These are phyloP conservation scores for Schrankia costaestrigalis DNA, from an alignment of 2,888 invertebrate genomes.

Conservation along the genomic window DNA sequence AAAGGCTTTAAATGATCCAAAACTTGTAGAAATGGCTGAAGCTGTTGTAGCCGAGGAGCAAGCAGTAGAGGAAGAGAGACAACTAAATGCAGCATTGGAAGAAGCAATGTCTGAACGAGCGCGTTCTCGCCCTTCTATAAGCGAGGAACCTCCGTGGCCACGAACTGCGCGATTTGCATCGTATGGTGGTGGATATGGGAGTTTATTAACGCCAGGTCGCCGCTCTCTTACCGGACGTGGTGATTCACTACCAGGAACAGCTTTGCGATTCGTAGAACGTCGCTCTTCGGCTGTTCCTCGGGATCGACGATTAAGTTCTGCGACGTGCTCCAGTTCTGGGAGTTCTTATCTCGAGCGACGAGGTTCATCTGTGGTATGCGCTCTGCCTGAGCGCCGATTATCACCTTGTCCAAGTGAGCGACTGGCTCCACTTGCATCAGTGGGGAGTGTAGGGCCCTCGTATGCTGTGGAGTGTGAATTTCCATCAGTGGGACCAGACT, in stretches of 20 bases:
- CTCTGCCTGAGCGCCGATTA: slow-evolving; percentile 88
- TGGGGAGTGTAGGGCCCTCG: slow-evolving; percentile 88
- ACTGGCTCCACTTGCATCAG: slow-evolving; percentile 89
- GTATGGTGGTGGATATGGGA: slow-evolving; percentile 84
- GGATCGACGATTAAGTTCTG: slow-evolving; percentile 86
- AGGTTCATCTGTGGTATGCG: slow-evolving; percentile 88
- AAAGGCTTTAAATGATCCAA: slow-evolving; percentile 88
- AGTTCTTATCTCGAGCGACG: slow-evolving; percentile 91
- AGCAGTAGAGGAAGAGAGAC: slow-evolving; percentile 85
- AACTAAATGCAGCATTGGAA: slow-evolving; percentile 87
- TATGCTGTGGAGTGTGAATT: slow-evolving; percentile 85
- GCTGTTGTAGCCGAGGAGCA: slow-evolving; percentile 86
- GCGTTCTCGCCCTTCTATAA: slow-evolving; percentile 81
- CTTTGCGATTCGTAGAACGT: slow-evolving; percentile 74
- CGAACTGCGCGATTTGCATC: slow-evolving; percentile 69
- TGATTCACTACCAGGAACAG: slow-evolving; percentile 82
- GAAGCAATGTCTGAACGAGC: slow-evolving; percentile 78
- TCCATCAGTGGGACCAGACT: slow-evolving; percentile 87
- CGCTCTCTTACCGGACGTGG: slow-evolving; percentile 80
- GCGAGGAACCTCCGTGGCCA: slow-evolving; percentile 83
- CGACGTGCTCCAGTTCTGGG: slow-evolving; percentile 91
- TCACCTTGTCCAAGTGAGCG: slow-evolving; percentile 86
- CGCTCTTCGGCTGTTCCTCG: slow-evolving; percentile 71
- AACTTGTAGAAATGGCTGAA: slow-evolving; percentile 88
- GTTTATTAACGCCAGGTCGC: slow-evolving; percentile 85